A percentile compares a stretch with the other conserved stretches of the same genome.
phyloP scores from a whole-genome alignment of 1,140 invertebrate genomes.

The Telenomus remus region DNA sequence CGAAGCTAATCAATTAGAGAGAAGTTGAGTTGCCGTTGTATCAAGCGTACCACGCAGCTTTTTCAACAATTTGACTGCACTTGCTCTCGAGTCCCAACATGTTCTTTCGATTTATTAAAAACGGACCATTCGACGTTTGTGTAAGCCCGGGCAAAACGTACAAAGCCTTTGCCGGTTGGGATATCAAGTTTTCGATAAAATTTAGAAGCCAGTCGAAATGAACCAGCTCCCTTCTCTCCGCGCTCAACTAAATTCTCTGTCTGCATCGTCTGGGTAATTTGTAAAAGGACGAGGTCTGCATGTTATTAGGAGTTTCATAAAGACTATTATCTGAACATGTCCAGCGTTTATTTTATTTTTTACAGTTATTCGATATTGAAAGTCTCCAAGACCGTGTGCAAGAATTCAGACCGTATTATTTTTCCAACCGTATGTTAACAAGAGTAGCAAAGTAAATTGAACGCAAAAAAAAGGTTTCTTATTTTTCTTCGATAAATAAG shows the following conservation, averaged over 20 bases:
- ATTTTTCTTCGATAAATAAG: background rate
- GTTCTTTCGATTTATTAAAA: slow-evolving; percentile 10
- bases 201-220: slow-evolving; percentile 23
- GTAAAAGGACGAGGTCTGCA: slow-evolving; percentile 22
- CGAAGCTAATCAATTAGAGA: background rate
- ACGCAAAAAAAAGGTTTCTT: background rate
- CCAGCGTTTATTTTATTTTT: slow-evolving; percentile 14
- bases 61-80: slow-evolving; percentile 10
- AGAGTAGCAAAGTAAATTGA: background rate
- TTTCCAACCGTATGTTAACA: background rate
- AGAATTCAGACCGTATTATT: background rate
- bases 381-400: background rate
- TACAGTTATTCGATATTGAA: slow-evolving; percentile 2
- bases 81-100: slow-evolving; percentile 15
- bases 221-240: slow-evolving; percentile 20
- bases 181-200: slow-evolving; percentile 32
- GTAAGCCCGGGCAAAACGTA: slow-evolving; percentile 6
- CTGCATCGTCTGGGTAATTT: slow-evolving; percentile 12
- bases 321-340: slow-evolving; percentile 9
- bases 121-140: background rate
- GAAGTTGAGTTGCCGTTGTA: background rate
- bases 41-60: background rate
- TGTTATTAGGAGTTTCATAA: slow-evolving; percentile 20
- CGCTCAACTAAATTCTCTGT: slow-evolving; percentile 12
- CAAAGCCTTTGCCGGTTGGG: slow-evolving; percentile 24